Evolutionary conservation across 53 echinoderm and acorn worm species (phyloP), one percentile per base, ranked within the genome.

Genomic region (Holothuria scabra): DNA sequence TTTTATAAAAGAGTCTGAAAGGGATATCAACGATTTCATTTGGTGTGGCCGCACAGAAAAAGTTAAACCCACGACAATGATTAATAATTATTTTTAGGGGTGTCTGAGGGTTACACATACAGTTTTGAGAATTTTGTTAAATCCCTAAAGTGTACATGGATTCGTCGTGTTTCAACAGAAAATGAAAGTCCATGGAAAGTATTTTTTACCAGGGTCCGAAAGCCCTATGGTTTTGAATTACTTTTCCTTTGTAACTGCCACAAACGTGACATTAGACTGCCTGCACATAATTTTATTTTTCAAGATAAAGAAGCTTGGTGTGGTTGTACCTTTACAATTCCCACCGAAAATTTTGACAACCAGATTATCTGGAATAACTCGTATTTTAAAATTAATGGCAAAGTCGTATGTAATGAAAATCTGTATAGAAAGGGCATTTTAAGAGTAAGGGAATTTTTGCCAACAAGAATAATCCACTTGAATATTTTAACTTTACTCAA

Each of bases 71-170:
- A 66, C 28, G 13, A 66, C 66, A 29, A 26, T 66, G 66, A 26
- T 66, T 4, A 66, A 66, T 66, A n/a, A 66, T 11, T 29, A 29
- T 11, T 28, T 13, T 22, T 14, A 26, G 5, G 66, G 66, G 5
- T 25, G 66, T 5, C 28, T 66, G 0, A 66, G 11, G 24, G 29
- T 66, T n/a, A 66, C 24, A 66, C 66, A 19, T n/a, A n/a, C n/a
- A n/a, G n/a, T 26, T 16, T 66, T 66, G 66, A 66, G 28, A 19
- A 28, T 26, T 66, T 66, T 66, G 31, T 66, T 28, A 66, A 66
- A 22, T 66, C 66, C 5, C 26, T 66, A n/a, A n/a, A n/a, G 5
- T 60, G 21, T 8, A 5, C 8, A n/a, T 8, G 24, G 35, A 9
- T 60, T 4, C 21, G 2, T 22, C 60, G 60, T 5, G 3, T 5